Percentiles rank a stretch among this genome's conserved stretches.
These are phyloP conservation scores for Plectropomus leopardus DNA, from an alignment of 2,113 vertebrate genomes.

Conservation along the genomic window DNA sequence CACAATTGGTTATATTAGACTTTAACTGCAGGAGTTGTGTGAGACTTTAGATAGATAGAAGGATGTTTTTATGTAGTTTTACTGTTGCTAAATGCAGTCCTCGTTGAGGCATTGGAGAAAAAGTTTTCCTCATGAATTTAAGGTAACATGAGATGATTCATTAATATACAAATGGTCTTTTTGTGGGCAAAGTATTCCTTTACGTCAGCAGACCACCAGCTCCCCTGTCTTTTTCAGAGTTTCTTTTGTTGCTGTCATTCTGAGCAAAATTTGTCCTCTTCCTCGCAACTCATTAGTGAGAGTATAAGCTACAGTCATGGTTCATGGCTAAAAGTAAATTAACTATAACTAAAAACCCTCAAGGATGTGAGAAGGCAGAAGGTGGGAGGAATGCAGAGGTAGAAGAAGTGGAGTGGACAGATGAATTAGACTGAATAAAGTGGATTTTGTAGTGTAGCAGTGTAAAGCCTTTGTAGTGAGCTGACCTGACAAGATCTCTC, in stretches of 20 bases:
- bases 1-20: too few species aligned
- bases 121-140: too few species aligned
- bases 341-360: conserved; percentile 20
- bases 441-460: conserved; percentile 26
- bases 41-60: too few species aligned
- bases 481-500: conserved; percentile 34
- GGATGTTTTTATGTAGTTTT: too few species aligned
- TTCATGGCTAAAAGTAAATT: conserved; percentile 24
- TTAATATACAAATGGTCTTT: too few species aligned
- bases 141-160: too few species aligned
- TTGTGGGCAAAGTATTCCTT: too few species aligned
- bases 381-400: conserved; percentile 9
- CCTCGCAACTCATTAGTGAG: conserved; percentile 23
- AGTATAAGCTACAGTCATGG: conserved; percentile 5
- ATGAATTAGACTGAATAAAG: conserved; percentile 36
- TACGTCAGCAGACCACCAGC: background rate
- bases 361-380: conserved; percentile 4
- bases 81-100: too few species aligned
- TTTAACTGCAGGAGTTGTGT: too few species aligned
- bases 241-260: conserved; percentile 13
- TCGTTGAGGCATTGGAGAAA: too few species aligned
- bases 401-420: background rate
- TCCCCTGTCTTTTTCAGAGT: background rate
- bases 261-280: conserved; percentile 1
- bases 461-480: conserved; percentile 31